Percentiles rank a stretch among this genome's conserved stretches.
phyloP scores from a whole-genome alignment of 2,888 invertebrate species.

The Alsophila aescularia region DNA sequence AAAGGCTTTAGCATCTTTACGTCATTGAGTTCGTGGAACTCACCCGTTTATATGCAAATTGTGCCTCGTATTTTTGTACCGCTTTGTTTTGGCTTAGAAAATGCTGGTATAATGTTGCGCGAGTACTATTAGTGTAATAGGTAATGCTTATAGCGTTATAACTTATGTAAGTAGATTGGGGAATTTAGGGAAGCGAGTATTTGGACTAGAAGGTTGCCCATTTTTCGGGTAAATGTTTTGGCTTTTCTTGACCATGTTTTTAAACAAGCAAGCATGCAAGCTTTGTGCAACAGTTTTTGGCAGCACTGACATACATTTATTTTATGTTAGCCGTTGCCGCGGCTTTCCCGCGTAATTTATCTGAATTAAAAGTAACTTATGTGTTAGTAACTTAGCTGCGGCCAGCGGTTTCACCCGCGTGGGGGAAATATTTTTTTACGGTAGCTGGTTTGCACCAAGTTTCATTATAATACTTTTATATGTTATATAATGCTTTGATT shows the following conservation, averaged over 20 bases:
- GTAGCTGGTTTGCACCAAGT: conserved; percentile 9
- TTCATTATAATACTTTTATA: conserved; percentile 20
- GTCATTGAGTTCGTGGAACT: conserved; percentile 46
- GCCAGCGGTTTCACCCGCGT: conserved; percentile 6
- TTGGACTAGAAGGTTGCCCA: background rate
- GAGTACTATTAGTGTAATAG: conserved; percentile 27
- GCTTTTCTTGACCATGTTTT: too few species aligned
- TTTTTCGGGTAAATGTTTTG: background rate
- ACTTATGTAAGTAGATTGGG: conserved; percentile 5
- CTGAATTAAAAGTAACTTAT: too few species aligned
- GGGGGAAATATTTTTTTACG: background rate
- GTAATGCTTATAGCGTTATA: conserved; percentile 12
- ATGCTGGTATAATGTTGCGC: conserved; percentile 40
- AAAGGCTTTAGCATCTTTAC: conserved; percentile 51
- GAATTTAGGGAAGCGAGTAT: background rate
- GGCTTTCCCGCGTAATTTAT: too few species aligned
- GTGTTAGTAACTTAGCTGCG: too few species aligned
- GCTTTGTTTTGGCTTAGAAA: conserved; percentile 47
- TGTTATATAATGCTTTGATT: too few species aligned
- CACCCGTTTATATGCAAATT: conserved; percentile 67
- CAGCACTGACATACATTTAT: too few species aligned
- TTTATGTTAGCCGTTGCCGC: too few species aligned
- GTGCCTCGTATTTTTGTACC: conserved; percentile 35
- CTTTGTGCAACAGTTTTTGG: too few species aligned
- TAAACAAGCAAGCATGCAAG: too few species aligned